Percentiles rank a stretch among this genome's conserved stretches.
Evolutionary conservation across 2,888 invertebrate species (phyloP).

Genomic region (Lasioglossum leucozonium): DNA sequence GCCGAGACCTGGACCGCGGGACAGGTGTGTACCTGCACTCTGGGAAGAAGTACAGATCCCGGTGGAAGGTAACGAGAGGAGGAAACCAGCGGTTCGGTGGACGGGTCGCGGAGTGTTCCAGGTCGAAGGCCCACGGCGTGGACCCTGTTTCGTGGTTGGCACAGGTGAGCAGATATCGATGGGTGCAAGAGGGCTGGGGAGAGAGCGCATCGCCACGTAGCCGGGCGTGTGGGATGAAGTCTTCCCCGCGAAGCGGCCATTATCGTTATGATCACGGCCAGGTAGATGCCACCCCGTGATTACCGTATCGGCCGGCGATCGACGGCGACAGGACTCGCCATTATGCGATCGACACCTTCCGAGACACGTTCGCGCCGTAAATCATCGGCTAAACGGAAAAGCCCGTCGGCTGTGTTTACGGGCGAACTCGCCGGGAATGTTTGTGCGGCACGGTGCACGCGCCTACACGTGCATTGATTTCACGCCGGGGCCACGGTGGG

Average conservation of each 20-base stretch:
- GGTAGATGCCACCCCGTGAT: conserved; percentile 82
- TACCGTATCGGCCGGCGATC: conserved; percentile 81
- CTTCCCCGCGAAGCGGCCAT: conserved; percentile 78
- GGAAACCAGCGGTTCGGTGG: background rate
- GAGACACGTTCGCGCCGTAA: conserved; percentile 80
- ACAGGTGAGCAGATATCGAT: conserved; percentile 21
- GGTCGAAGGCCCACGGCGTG: background rate
- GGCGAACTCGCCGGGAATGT: conserved; percentile 55
- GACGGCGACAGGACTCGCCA: conserved; percentile 79
- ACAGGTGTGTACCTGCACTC: background rate
- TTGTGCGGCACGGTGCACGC: conserved; percentile 49
- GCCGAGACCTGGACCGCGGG: too few relatives aligned
- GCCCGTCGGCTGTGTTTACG: conserved; percentile 73
- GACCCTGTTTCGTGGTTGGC: background rate
- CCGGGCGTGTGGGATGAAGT: conserved; percentile 76
- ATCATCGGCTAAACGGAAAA: conserved; percentile 79
- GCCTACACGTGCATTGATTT: conserved; percentile 59
- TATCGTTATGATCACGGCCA: conserved; percentile 80
- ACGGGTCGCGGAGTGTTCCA: background rate
- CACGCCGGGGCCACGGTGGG: conserved; percentile 46
- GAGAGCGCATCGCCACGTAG: conserved; percentile 55
- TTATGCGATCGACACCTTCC: conserved; percentile 83
- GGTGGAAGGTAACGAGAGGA: background rate
- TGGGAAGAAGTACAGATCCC: background rate
- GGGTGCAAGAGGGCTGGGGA: conserved; percentile 26